Conservation (phyloP, 35 echinoderm and acorn worm genomes). For the Eucidaris tribuloides region DNA sequence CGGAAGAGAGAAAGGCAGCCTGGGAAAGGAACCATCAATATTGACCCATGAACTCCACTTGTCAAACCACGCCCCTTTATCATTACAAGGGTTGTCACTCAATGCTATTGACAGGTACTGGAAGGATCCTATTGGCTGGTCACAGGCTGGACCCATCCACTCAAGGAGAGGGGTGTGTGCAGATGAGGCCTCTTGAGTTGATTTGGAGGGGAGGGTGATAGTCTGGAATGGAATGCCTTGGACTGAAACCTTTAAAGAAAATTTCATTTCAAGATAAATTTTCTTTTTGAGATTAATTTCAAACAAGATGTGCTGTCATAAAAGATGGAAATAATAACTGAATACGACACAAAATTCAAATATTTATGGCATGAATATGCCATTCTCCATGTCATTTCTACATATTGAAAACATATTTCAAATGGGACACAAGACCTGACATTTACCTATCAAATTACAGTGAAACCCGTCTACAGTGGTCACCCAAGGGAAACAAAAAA, state of each 20-base stretch:
- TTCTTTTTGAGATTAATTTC: too few species aligned
- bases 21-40: slow-evolving; percentile 34
- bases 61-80: neutral
- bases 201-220: slow-evolving; percentile 7
- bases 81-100: slow-evolving; percentile 12
- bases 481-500: too few species aligned
- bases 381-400: too few species aligned
- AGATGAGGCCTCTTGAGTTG: slow-evolving; percentile 2
- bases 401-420: too few species aligned
- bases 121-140: slow-evolving; percentile 20
- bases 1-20: slow-evolving; percentile 50
- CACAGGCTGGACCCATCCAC: neutral
- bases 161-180: slow-evolving; percentile 20
- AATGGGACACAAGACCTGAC: too few species aligned
- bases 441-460: too few species aligned
- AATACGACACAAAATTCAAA: too few species aligned
- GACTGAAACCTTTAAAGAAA: neutral
- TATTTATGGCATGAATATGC: too few species aligned
- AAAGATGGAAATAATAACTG: too few species aligned
- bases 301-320: too few species aligned
- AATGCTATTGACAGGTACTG: slow-evolving; percentile 39
- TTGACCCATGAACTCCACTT: slow-evolving; percentile 74
- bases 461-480: too few species aligned
- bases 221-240: neutral
- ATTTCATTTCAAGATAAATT: too few species aligned